A percentile compares a stretch with the other conserved stretches of the same genome.
Conservation (phyloP, 2,797 vertebrate genomes). For the Alauda arvensis region DNA sequence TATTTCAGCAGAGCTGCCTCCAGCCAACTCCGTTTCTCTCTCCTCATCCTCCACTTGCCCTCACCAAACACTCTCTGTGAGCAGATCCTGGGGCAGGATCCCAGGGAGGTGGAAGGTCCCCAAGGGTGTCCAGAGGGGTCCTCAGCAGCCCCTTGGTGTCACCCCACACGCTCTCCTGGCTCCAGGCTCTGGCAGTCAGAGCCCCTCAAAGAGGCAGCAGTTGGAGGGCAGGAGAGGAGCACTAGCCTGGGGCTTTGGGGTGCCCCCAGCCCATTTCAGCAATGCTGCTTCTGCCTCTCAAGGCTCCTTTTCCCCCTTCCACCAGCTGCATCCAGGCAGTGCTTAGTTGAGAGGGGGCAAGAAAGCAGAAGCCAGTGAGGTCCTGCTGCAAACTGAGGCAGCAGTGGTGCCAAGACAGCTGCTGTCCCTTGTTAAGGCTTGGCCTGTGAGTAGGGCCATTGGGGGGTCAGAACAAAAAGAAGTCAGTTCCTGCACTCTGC, state of each 20-base stretch:
- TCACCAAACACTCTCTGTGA: rapidly evolving
- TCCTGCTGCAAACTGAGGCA: neutral
- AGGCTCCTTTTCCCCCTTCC: neutral
- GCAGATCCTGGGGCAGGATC: neutral
- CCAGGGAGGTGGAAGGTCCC: rapidly evolving
- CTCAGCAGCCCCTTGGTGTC: neutral
- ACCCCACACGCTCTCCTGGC: rapidly evolving
- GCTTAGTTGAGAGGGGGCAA: neutral
- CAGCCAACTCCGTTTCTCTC: neutral
- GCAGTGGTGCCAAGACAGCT: neutral
- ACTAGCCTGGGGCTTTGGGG: neutral
- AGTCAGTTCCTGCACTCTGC: rapidly evolving
- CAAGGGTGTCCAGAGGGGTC: rapidly evolving
- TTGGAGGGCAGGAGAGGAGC: neutral
- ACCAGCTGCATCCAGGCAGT: neutral
- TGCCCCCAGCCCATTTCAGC: neutral
- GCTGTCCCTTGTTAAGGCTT: rapidly evolving
- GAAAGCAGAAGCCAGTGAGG: neutral
- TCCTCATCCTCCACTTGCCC: neutral
- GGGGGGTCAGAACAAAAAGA: rapidly evolving
- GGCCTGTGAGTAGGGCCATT: rapidly evolving
- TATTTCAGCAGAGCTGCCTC: slow-evolving; percentile 1
- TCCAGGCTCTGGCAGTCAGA: neutral
- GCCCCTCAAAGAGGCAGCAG: neutral
- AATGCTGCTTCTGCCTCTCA: rapidly evolving